phyloP scores from a whole-genome alignment of 2,797 vertebrate species.

The Cichlasoma orientale region DNA sequence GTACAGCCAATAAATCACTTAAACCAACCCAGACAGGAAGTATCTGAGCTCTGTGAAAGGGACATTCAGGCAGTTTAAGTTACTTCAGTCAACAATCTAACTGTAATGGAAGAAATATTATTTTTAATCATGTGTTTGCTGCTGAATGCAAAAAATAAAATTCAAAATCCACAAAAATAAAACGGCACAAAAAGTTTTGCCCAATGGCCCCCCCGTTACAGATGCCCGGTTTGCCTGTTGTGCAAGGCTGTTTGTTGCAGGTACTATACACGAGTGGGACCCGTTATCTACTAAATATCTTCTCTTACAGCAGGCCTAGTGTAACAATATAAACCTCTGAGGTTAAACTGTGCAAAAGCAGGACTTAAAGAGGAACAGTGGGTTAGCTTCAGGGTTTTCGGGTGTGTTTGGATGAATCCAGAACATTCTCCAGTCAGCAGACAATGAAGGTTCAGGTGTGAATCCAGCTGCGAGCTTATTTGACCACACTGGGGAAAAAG shows the following conservation, averaged over 20 bases:
- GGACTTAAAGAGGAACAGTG: conserved; percentile 22
- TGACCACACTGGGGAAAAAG: conserved; percentile 64
- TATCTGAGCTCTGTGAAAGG: conserved; percentile 20
- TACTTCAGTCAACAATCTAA: not conserved
- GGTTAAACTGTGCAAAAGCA: conserved; percentile 52
- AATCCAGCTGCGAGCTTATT: conserved; percentile 54
- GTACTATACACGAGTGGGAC: not conserved
- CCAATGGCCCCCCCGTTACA: not conserved
- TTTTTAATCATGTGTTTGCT: not conserved
- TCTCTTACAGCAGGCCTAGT: conserved; percentile 60
- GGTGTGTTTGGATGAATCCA: conserved; percentile 29
- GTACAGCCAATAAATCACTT: conserved; percentile 8
- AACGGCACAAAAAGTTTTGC: not conserved
- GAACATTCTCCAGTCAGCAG: conserved; percentile 43
- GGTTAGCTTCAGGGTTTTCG: conserved; percentile 10
- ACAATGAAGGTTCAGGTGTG: not conserved
- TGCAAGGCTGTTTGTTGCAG: not conserved
- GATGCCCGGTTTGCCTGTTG: not conserved
- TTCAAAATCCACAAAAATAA: not conserved
- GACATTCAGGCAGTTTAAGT: not conserved
- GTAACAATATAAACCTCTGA: conserved; percentile 32
- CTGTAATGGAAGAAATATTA: not conserved
- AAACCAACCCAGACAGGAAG: not conserved
- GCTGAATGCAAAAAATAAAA: not conserved
- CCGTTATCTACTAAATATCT: conserved; percentile 27